Percentiles rank a stretch among this genome's conserved stretches.
These are phyloP conservation scores for Apaloderma vittatum DNA, from an alignment of 2,113 vertebrate genomes.

Conservation along the genomic window DNA sequence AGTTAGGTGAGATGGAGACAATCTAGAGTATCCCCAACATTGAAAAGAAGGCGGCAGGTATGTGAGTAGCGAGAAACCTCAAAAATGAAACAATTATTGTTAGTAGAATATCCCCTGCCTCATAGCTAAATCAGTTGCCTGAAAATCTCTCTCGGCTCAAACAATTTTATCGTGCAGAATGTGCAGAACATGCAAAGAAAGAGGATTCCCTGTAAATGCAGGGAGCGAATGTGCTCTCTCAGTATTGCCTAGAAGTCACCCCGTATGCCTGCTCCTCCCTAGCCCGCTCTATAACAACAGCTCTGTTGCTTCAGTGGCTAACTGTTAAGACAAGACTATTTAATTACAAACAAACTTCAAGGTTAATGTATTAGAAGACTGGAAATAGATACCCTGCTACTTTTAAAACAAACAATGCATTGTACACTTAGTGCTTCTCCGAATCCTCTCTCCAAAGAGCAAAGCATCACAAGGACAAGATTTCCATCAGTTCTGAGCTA, in stretches of 20 bases:
- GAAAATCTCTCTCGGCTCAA: not conserved
- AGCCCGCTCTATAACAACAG: not conserved
- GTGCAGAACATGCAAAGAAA: not conserved
- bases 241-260: not conserved
- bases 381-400: slow-evolving; percentile 22
- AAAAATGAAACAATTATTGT: not conserved
- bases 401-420: slow-evolving; percentile 10
- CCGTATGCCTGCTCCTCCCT: not conserved
- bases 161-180: not conserved
- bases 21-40: not conserved
- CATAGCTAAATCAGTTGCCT: not conserved
- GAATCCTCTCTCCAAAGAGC: slow-evolving; percentile 4
- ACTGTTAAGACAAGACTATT: slow-evolving; percentile 5
- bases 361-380: slow-evolving; percentile 31
- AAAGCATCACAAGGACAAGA: not conserved
- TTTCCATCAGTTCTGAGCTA: slow-evolving; percentile 17
- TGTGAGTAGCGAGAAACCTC: not conserved
- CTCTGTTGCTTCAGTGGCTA: not conserved
- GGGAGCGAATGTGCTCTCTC: not conserved
- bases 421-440: not conserved
- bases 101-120: not conserved
- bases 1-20: not conserved
- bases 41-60: not conserved
- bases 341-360: not conserved
- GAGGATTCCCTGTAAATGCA: not conserved